Conservation (phyloP, 2,113 vertebrate species). For the Pachypanchax playfairii region DNA sequence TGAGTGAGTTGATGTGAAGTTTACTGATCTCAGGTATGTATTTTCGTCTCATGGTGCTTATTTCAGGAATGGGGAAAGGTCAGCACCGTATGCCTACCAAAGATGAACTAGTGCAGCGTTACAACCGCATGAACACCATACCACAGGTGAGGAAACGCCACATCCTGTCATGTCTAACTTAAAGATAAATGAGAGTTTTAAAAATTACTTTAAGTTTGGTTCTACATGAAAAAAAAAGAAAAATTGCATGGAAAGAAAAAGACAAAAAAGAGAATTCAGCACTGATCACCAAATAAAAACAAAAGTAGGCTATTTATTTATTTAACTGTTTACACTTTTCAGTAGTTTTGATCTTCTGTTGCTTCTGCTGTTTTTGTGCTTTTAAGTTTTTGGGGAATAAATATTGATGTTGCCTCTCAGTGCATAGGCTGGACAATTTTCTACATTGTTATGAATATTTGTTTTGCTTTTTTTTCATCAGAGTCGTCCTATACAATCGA, state of each 20-base stretch:
- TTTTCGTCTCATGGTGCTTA: conserved; percentile 40
- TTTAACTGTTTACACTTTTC: too few relatives aligned
- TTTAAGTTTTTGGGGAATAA: too few relatives aligned
- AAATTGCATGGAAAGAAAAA: too few relatives aligned
- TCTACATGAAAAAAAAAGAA: too few relatives aligned
- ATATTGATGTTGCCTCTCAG: too few relatives aligned
- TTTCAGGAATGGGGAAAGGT: conserved; percentile 98
- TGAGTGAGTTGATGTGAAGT: conserved; percentile 24
- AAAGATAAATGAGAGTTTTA: too few relatives aligned
- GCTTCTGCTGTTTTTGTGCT: too few relatives aligned
- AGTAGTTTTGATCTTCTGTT: too few relatives aligned
- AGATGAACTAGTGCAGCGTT: conserved; percentile 97
- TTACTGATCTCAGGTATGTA: conserved; percentile 25
- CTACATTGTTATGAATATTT: conserved; percentile 1
- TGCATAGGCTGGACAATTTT: neutral
- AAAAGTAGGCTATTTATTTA: too few relatives aligned
- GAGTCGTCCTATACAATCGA: conserved; percentile 96
- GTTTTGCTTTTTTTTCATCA: conserved; percentile 54
- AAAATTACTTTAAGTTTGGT: too few relatives aligned
- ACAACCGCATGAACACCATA: conserved; percentile 98
- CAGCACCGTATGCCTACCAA: conserved; percentile 99
- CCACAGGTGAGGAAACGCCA: conserved; percentile 88
- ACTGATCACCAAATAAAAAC: neutral
- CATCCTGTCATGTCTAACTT: too few relatives aligned
- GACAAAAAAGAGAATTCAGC: neutral